phyloP scores from a whole-genome alignment of 2,888 invertebrate species.

The Drosophila atripex region DNA sequence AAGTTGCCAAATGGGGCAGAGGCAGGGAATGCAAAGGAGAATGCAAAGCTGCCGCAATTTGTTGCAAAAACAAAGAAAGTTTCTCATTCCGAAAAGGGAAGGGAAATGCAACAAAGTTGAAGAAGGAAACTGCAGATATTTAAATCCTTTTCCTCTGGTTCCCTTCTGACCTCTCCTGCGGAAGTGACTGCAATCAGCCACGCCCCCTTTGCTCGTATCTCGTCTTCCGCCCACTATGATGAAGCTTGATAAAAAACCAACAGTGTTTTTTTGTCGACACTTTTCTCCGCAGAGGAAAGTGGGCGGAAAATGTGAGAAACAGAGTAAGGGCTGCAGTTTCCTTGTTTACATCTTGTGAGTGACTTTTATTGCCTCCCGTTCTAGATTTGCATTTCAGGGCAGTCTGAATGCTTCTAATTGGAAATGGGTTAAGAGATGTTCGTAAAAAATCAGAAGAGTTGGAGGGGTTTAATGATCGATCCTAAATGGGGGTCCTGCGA shows the following conservation, averaged over 20 bases:
- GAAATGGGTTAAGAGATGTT: neutral
- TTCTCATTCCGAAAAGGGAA: conserved; percentile 15
- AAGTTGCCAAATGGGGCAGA: conserved; percentile 31
- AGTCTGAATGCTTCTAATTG: conserved; percentile 6
- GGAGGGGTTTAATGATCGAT: neutral
- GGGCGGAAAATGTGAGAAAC: neutral
- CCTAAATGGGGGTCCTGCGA: neutral
- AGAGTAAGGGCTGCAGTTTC: conserved; percentile 2
- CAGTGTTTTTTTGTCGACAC: conserved; percentile 9
- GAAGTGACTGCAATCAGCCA: conserved; percentile 42
- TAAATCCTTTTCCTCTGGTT: conserved; percentile 21
- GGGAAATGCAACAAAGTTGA: conserved; percentile 46
- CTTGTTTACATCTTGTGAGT: conserved; percentile 44
- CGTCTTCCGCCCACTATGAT: conserved; percentile 27
- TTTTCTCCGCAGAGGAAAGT: conserved; percentile 1
- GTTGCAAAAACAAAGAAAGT: conserved; percentile 55
- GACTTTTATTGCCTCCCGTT: conserved; percentile 44
- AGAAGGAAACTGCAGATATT: conserved; percentile 34
- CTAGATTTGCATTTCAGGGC: conserved; percentile 34
- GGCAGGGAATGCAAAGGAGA: conserved; percentile 30
- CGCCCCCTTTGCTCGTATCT: conserved; percentile 6
- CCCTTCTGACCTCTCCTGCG: neutral
- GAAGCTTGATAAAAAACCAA: conserved; percentile 28
- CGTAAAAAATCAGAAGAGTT: neutral
- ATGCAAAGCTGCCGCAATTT: conserved; percentile 51